Percentiles rank a stretch among this genome's conserved stretches.
phyloP scores from a whole-genome alignment of 2,888 invertebrate genomes.

The Tetragonisca angustula region DNA sequence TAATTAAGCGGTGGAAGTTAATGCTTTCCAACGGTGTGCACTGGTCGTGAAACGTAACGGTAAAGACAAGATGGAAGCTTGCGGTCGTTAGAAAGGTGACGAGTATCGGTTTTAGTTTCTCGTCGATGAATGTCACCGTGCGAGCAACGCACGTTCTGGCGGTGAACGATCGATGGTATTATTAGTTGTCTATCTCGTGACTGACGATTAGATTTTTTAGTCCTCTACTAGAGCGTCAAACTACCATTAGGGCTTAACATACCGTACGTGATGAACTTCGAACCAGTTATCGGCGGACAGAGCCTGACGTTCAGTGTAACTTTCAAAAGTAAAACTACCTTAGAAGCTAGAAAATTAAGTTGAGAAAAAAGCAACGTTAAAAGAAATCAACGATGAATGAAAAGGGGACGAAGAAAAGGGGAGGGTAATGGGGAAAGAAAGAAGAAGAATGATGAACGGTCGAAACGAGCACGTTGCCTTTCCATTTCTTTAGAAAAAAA shows the following conservation, averaged over 20 bases:
- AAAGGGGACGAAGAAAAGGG: not conserved
- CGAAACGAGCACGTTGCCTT: not conserved
- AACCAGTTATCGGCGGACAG: constrained; percentile 45
- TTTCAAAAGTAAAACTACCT: constrained; percentile 63
- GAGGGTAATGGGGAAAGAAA: not conserved
- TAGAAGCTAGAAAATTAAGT: constrained; percentile 61
- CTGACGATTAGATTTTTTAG: constrained; percentile 54
- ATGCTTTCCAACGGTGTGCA: not conserved
- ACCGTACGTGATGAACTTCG: constrained; percentile 69
- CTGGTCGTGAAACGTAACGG: not conserved
- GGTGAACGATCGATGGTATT: constrained; percentile 18
- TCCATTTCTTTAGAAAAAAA: not conserved
- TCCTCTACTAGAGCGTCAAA: constrained; percentile 43
- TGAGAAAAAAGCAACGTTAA: constrained; percentile 32
- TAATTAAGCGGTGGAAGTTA: constrained; percentile 7
- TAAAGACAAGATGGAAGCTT: not conserved
- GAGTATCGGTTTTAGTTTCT: constrained; percentile 25
- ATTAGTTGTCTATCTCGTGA: constrained; percentile 41
- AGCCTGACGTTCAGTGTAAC: constrained; percentile 58
- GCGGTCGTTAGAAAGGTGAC: not conserved
- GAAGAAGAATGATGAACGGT: not conserved
- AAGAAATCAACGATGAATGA: not conserved
- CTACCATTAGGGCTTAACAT: constrained; percentile 40
- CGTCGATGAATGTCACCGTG: constrained; percentile 4
- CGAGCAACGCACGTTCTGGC: not conserved